Evolutionary conservation across 2,888 invertebrate species (phyloP).

Genomic region (Campaea margaritaria): DNA sequence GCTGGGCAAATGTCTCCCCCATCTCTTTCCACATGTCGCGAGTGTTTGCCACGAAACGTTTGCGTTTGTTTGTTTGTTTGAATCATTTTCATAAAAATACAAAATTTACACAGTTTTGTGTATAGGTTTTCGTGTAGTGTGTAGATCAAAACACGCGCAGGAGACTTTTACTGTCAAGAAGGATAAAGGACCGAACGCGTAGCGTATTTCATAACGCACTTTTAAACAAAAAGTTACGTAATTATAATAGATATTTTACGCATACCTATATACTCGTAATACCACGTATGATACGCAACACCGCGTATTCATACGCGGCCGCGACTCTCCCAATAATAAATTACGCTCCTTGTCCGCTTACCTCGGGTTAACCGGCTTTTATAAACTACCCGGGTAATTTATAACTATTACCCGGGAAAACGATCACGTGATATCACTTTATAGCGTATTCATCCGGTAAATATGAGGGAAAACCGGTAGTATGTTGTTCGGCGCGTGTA

Average conservation of each 20-base stretch:
- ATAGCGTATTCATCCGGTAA: conserved; percentile 81
- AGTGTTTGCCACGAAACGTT: too few species aligned
- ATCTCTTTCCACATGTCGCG: too few species aligned
- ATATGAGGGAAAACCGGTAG: conserved; percentile 76
- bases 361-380: conserved; percentile 85
- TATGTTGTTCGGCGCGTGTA: conserved; percentile 64
- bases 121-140: too few species aligned
- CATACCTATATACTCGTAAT: conserved; percentile 16
- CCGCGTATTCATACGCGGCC: conserved; percentile 75
- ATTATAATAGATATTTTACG: not conserved
- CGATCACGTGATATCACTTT: conserved; percentile 85
- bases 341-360: conserved; percentile 83
- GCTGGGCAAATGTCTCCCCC: too few species aligned
- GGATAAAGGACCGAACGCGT: too few species aligned
- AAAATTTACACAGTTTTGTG: too few species aligned
- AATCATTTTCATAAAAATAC: too few species aligned
- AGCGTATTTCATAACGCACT: too few species aligned
- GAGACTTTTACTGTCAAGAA: too few species aligned
- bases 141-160: too few species aligned
- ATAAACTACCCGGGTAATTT: conserved; percentile 85
- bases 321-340: conserved; percentile 83
- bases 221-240: not conserved
- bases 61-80: too few species aligned
- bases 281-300: conserved; percentile 55
- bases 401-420: conserved; percentile 84